Evolutionary conservation across 2,797 vertebrate species (phyloP).

Genomic region (Lutjanus argentimaculatus): DNA sequence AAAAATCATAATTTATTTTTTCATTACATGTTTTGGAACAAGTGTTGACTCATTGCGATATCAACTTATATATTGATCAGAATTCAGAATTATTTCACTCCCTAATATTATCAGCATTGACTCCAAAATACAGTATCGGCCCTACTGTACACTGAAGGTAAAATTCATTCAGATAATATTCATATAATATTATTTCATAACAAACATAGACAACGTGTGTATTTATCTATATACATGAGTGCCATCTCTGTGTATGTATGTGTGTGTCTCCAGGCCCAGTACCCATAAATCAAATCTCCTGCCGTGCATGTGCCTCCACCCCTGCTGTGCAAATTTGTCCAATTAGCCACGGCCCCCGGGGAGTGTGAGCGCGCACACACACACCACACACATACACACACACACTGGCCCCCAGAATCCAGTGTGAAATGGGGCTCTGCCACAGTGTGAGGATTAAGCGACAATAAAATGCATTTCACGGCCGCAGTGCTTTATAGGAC

Average conservation of each 20-base stretch:
- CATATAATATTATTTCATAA: neutral
- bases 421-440: constrained; percentile 90
- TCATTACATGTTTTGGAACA: too few species aligned
- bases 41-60: too few species aligned
- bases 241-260: constrained; percentile 40
- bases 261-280: constrained; percentile 59
- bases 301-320: constrained; percentile 86
- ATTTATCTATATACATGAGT: constrained; percentile 7
- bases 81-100: too few species aligned
- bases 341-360: constrained; percentile 94
- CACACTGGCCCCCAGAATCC: constrained; percentile 79
- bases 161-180: neutral
- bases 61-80: too few species aligned
- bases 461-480: constrained; percentile 88
- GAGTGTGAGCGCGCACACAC: constrained; percentile 58
- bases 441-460: constrained; percentile 89
- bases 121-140: too few species aligned
- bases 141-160: neutral
- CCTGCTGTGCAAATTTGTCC: constrained; percentile 98
- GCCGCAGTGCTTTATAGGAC: constrained; percentile 83
- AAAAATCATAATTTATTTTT: too few species aligned
- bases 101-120: too few species aligned
- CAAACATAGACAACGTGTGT: neutral
- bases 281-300: constrained; percentile 90
- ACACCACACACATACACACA: constrained; percentile 48